Evolutionary conservation across 2,888 invertebrate species (phyloP), one percentile per base, ranked within the genome.

Genomic region (Hirtodrosophila trivittata): DNA sequence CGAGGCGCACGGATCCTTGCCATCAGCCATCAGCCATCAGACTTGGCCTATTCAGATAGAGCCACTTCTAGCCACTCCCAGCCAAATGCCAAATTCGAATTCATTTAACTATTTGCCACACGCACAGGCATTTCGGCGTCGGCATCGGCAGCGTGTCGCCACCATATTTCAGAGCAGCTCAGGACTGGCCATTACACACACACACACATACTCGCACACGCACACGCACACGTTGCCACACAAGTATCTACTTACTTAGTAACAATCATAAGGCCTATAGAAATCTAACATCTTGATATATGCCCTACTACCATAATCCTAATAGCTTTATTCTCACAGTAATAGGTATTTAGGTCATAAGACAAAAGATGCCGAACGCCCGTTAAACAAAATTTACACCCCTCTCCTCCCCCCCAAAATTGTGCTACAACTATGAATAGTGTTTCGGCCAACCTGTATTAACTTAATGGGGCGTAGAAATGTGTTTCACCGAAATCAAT

Each of bases 51-150:
- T 28, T 7, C 38, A 28, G 18, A 13, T 7, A 9, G 5, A 28
- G 28, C 3, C 14, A n/a, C 21, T 32, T 32, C 21, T 13, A 5
- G 16, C 38, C 39, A 18, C 42, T 32, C 32, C 32, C 32, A 32
- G 5, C 32, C 5, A 32, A 25, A 25, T 25, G 2, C 12, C 26
- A 37, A 52, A 46, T 38, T 33, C 54, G 35, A 64, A 71, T 70
- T 49, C 35, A 66, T 71, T 66, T 59, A 66, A 59, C 35, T 56
- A 56, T 46, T 59, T 59, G 51, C 33, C 55, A 56, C 56, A 49
- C 51, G 71, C 66, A 43, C 37, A 39, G 25, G 21, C 68, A 54
- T 63, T 68, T 64, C 46, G 51, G 41, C 52, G 13, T 14, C 32
- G 46, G n/a, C 47, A 51, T 39, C 58, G 50, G 54, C n/a, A n/a